Evolutionary conservation across 2,797 vertebrate species (phyloP), one percentile per base, ranked within the genome.

Genomic region (Enteromius fasciolatus): DNA sequence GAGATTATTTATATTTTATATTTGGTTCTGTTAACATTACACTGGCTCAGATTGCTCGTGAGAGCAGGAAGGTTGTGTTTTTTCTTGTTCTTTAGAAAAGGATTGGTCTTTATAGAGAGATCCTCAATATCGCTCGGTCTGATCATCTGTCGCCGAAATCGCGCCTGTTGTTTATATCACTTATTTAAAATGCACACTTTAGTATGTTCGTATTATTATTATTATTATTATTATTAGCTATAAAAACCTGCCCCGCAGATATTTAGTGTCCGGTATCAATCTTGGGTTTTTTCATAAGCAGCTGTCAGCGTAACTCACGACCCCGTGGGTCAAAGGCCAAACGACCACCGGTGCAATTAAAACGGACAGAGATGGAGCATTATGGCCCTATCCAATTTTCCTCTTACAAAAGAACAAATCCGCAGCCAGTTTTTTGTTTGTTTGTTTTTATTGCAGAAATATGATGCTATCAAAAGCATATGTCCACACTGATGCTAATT

Each of bases 331-430:
- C 94, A 94, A 90, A 95, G 93, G 93, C 89, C 93, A 89, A 86
- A 61, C 88, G 93, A 94, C 90, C 93, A 93, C 90, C 91, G 89
- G 89, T 91, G 91, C 93, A 92, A 93, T 94, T 93, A 93, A 93
- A 87, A 89, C 84, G 84, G 86, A 91, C 89, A 92, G 88, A 93
- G 93, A 94, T 92, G 89, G 86, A 89, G 41, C 75, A 61, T 91
- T 90, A 92, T 91, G 92, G 86, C 87, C 83, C 81, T 11, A 61
- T 82, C 41, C 63, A 82, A 82, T 77, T 76, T 84, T 91, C 85
- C 70, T 86, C 82, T 83, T 84, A 88, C 84, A 87, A 88, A 85
- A 87, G 67, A 78, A 75, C 33, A 75, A 81, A 75, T 44, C 23
- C 25, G 2, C n/a, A 7, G 5, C 39, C 78, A 23, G 66, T 54